Percentiles rank a stretch among this genome's conserved stretches.
phyloP scores from a whole-genome alignment of 2,888 invertebrate species.

The Apodemia hepburni region DNA sequence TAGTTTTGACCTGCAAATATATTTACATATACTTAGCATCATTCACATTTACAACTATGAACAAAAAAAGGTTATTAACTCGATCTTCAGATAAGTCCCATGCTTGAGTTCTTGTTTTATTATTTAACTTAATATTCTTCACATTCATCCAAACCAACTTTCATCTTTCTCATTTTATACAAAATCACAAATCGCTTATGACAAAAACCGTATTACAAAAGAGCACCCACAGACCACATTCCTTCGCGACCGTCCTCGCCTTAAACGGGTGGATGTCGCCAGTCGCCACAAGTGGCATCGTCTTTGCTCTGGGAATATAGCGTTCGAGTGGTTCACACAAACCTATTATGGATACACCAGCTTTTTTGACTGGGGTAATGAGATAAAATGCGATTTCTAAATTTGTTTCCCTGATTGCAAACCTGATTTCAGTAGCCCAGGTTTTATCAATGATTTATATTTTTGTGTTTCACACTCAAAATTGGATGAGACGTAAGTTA shows the following conservation, averaged over 20 bases:
- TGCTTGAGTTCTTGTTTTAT: no score
- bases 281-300: slow-evolving; percentile 52
- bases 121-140: no score
- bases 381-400: slow-evolving; percentile 6
- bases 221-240: slow-evolving; percentile 58
- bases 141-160: no score
- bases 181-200: background rate
- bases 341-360: slow-evolving; percentile 49
- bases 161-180: background rate
- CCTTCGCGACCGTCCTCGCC: slow-evolving; percentile 68
- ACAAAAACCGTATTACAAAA: slow-evolving; percentile 31
- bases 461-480: background rate
- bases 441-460: background rate
- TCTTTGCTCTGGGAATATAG: slow-evolving; percentile 54
- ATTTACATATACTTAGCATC: no score
- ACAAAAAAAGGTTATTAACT: no score
- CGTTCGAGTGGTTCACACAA: slow-evolving; percentile 61
- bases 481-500: no score
- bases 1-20: no score
- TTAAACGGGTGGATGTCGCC: slow-evolving; percentile 60
- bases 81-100: no score
- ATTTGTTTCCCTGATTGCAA: slow-evolving; percentile 5
- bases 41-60: no score
- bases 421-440: background rate
- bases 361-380: slow-evolving; percentile 43